These are phyloP conservation scores for Fragum sueziense DNA, from an alignment of 2,888 invertebrate genomes.

Conservation along the genomic window DNA sequence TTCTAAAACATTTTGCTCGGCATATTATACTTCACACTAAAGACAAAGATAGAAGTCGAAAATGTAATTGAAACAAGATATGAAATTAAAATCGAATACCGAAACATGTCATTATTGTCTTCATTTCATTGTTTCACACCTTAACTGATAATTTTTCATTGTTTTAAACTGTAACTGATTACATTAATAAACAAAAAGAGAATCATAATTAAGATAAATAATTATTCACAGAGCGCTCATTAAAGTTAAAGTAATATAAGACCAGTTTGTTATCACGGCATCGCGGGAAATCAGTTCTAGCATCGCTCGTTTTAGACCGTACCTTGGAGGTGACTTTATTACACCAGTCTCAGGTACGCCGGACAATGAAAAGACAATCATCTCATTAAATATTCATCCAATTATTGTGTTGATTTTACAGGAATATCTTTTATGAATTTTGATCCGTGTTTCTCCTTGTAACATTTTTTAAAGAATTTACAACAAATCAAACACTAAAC, in stretches of 20 bases:
- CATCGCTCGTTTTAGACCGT: neutral
- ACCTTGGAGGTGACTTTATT: slow-evolving; percentile 7
- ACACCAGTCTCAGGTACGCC: slow-evolving; percentile 4
- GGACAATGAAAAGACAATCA: slow-evolving; percentile 21
- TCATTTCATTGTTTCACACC: too few relatives aligned
- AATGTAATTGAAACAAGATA: too few relatives aligned
- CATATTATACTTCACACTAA: too few relatives aligned
- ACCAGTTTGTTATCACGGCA: slow-evolving; percentile 44
- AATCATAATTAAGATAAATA: neutral
- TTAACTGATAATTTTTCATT: too few relatives aligned
- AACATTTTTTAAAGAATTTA: too few relatives aligned
- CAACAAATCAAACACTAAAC: too few relatives aligned
- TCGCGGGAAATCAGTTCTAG: slow-evolving; percentile 9
- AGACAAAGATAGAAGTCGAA: too few relatives aligned
- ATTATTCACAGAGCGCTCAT: neutral
- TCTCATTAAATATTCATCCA: slow-evolving; percentile 19
- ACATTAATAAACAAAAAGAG: neutral
- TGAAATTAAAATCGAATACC: too few relatives aligned
- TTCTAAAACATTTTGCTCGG: too few relatives aligned
- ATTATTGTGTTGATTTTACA: neutral
- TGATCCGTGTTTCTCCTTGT: too few relatives aligned
- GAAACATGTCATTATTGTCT: too few relatives aligned
- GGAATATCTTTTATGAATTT: neutral
- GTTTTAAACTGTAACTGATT: too few relatives aligned
- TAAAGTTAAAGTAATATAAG: neutral